Conservation (phyloP, 1,140 invertebrate genomes). For the Drosophila pseudoananassae region DNA sequence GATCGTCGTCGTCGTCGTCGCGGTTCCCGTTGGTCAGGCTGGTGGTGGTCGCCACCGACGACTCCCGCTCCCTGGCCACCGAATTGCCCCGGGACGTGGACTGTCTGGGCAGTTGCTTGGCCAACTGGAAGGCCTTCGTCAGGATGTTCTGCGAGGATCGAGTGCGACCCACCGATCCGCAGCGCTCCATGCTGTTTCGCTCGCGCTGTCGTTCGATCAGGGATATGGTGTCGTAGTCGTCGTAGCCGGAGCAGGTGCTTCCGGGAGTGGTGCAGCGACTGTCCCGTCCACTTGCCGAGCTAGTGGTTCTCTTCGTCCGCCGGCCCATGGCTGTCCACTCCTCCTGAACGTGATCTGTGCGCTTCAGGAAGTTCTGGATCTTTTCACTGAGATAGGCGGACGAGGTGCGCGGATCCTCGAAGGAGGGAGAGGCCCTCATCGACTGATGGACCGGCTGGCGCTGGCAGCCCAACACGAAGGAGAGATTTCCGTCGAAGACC, state of each 20-base stretch:
- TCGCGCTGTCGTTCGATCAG: conserved; percentile 79
- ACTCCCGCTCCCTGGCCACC: conserved; percentile 85
- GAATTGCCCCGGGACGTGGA: conserved; percentile 79
- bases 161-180: conserved; percentile 86
- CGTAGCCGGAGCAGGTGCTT: conserved; percentile 59
- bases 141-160: conserved; percentile 91
- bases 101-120: conserved; percentile 85
- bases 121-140: conserved; percentile 91
- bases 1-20: conserved; percentile 78
- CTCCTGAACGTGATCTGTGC: conserved; percentile 93
- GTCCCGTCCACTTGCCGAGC: conserved; percentile 29
- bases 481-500: conserved; percentile 91
- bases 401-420: conserved; percentile 89
- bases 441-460: conserved; percentile 88
- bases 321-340: conserved; percentile 87
- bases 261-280: conserved; percentile 74
- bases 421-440: conserved; percentile 89
- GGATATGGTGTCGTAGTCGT: conserved; percentile 80
- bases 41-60: conserved; percentile 48
- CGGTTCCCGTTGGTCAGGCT: conserved; percentile 30
- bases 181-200: conserved; percentile 75
- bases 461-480: conserved; percentile 90
- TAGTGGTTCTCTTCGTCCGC: conserved; percentile 82
- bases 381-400: conserved; percentile 90
- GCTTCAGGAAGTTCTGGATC: conserved; percentile 91